Conservation (phyloP, 2,888 invertebrate genomes). For the Pollenia griseotomentosa region DNA sequence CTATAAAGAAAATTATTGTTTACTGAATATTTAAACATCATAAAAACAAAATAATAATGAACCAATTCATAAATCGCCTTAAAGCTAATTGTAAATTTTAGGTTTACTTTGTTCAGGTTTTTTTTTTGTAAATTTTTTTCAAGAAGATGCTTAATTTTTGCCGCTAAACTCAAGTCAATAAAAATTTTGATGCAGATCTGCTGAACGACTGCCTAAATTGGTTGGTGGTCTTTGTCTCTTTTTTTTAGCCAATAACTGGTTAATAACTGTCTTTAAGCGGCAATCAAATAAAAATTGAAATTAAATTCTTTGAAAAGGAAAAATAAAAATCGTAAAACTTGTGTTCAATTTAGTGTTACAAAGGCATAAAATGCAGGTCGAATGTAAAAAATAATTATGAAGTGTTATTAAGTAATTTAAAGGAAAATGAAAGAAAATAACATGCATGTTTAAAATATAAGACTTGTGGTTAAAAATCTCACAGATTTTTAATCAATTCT, state of each 20-base stretch:
- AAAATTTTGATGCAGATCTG: slow-evolving; percentile 10
- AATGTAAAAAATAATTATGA: slow-evolving; percentile 1
- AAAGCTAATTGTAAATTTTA: slow-evolving; percentile 48
- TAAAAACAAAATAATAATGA: slow-evolving; percentile 28
- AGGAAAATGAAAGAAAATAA: no score
- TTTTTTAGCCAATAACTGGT: slow-evolving; percentile 59
- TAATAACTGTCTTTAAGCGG: slow-evolving; percentile 62
- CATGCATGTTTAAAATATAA: no score
- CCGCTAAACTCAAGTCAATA: slow-evolving; percentile 23
- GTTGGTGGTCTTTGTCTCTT: slow-evolving; percentile 38
- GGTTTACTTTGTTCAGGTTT: slow-evolving; percentile 39
- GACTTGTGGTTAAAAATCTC: no score
- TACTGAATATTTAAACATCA: slow-evolving; percentile 8
- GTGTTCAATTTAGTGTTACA: neutral
- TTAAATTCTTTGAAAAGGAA: slow-evolving; percentile 38
- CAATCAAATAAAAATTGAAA: slow-evolving; percentile 53
- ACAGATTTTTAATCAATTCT: no score
- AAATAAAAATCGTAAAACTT: neutral
- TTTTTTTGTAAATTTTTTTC: slow-evolving; percentile 13
- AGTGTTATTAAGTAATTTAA: neutral
- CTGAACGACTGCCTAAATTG: neutral
- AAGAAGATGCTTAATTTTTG: slow-evolving; percentile 25
- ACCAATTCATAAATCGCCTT: slow-evolving; percentile 68
- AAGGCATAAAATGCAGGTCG: neutral
- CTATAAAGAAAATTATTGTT: slow-evolving; percentile 52